phyloP scores from a whole-genome alignment of 2,113 vertebrate species.

The Clarias macrocephalus region DNA sequence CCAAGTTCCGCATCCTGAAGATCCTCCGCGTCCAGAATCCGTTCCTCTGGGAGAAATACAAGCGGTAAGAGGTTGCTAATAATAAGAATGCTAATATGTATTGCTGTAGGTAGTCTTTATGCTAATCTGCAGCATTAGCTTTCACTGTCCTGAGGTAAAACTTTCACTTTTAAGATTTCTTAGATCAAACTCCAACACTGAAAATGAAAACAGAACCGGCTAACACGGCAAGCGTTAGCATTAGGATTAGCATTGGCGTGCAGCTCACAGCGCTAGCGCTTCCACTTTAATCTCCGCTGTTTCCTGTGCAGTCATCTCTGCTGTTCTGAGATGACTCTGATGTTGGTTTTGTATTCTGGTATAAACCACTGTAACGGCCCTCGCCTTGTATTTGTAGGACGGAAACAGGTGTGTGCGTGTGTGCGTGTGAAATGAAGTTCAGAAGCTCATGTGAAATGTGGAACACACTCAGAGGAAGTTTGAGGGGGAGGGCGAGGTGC shows the following conservation, averaged over 20 bases:
- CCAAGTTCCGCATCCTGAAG: conserved; percentile 93
- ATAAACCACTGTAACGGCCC: conserved; percentile 42
- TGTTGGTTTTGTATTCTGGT: conserved; percentile 10
- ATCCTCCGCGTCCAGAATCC: conserved; percentile 96
- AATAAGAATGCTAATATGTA: not conserved
- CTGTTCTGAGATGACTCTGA: conserved; percentile 8
- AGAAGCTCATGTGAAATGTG: conserved; percentile 39
- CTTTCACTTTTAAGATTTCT: not conserved
- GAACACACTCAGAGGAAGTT: conserved; percentile 47
- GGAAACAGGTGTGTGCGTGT: conserved; percentile 37
- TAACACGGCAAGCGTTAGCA: not conserved
- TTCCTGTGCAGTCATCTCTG: conserved; percentile 9
- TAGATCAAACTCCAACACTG: not conserved
- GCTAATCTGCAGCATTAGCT: not conserved
- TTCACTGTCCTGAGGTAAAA: not conserved
- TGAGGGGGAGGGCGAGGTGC: conserved; percentile 18
- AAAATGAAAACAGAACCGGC: not conserved
- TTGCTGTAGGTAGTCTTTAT: not conserved
- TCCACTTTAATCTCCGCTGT: not conserved
- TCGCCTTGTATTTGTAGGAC: conserved; percentile 20
- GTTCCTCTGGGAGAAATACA: conserved; percentile 99
- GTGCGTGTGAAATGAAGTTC: conserved; percentile 14
- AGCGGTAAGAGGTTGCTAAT: conserved; percentile 80
- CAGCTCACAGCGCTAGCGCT: not conserved
- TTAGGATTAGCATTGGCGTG: not conserved